Conservation (phyloP, 2,888 invertebrate genomes). For the Tiliacea citrago region DNA sequence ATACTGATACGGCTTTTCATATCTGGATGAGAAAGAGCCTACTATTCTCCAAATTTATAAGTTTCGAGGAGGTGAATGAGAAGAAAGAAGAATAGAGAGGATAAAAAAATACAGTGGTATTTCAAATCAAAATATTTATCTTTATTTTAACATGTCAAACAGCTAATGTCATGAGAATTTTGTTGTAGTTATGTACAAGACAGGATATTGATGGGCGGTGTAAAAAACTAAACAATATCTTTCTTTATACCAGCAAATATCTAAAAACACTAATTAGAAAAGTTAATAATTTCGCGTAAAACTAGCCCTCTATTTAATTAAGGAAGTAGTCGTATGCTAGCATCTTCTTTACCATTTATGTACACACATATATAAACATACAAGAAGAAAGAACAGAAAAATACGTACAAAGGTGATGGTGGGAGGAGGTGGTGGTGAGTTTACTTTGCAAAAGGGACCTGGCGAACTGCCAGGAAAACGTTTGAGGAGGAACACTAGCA, state of each 20-base stretch:
- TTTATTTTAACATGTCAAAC: neutral
- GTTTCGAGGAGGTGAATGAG: neutral
- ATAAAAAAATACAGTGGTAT: neutral
- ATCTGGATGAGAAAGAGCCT: too few species aligned
- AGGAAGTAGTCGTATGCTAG: conserved; percentile 35
- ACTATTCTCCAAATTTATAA: too few species aligned
- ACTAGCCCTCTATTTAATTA: conserved; percentile 41
- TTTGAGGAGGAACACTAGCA: conserved; percentile 6
- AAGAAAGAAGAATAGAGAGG: neutral
- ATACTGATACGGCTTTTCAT: neutral
- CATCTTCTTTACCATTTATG: conserved; percentile 48
- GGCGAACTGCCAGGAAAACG: conserved; percentile 41
- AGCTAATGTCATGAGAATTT: conserved; percentile 34
- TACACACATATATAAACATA: too few species aligned
- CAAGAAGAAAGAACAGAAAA: too few species aligned
- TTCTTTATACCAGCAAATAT: conserved; percentile 16
- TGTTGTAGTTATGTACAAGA: neutral
- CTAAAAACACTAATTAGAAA: conserved; percentile 18
- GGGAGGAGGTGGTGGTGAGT: too few species aligned
- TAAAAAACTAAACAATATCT: conserved; percentile 50
- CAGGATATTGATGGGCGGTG: conserved; percentile 47
- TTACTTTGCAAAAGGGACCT: conserved; percentile 27
- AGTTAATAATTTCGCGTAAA: conserved; percentile 35
- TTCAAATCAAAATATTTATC: neutral
- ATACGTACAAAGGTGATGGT: too few species aligned